A percentile compares a stretch with the other conserved stretches of the same genome.
Conservation (phyloP, 2,113 vertebrate genomes). For the Phylloscopus trochilus region DNA sequence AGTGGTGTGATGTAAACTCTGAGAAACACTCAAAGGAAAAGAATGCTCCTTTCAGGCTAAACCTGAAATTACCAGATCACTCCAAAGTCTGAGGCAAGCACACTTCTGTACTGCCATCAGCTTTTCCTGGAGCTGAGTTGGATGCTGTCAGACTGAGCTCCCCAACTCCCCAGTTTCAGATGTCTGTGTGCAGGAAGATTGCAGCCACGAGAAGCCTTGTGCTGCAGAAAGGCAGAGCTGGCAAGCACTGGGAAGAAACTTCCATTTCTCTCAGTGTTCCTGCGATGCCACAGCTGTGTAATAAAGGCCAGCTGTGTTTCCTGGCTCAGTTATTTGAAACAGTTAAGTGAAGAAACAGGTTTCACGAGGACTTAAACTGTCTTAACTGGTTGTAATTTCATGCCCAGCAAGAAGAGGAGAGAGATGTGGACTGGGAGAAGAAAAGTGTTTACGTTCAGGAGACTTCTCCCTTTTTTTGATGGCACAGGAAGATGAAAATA, state of each 20-base stretch:
- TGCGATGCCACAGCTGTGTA: neutral
- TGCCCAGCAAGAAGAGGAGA: neutral
- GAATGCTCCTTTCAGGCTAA: neutral
- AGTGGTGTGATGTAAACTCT: neutral
- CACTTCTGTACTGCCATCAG: neutral
- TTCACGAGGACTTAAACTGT: neutral
- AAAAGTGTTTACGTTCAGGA: neutral
- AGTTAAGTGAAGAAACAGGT: neutral
- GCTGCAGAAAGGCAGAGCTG: neutral
- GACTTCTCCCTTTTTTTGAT: neutral
- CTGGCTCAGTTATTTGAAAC: neutral
- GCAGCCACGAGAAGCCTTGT: neutral
- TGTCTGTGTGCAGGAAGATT: neutral
- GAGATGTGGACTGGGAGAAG: neutral
- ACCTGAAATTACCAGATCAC: neutral
- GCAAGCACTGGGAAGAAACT: neutral
- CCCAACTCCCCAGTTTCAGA: neutral
- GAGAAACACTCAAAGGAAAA: neutral
- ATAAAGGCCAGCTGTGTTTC: neutral
- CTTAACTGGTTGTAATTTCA: neutral
- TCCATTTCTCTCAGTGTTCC: neutral
- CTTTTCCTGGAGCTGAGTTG: neutral
- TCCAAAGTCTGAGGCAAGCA: neutral
- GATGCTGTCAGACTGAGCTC: neutral
- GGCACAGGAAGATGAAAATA: neutral